A percentile compares a stretch with the other conserved stretches of the same genome.
Evolutionary conservation across 23 tunicate genomes (phyloP).

Genomic region (Ascidia mentula): DNA sequence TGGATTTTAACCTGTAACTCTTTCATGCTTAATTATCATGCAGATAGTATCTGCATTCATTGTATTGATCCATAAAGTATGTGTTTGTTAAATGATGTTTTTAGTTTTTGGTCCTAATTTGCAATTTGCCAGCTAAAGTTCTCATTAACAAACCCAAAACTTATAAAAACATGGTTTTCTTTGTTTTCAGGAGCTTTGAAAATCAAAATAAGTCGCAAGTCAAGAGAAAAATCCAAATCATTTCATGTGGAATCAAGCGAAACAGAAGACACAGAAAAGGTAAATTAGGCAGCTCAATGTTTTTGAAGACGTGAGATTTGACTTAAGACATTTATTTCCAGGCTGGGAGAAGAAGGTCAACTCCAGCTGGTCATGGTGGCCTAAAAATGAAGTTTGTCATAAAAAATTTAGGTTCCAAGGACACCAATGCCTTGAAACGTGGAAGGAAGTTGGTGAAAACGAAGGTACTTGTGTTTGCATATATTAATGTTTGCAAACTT

Average conservation of each 20-base stretch:
- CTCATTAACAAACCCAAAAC: neutral
- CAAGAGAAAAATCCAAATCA: conserved; percentile 17
- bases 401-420: conserved; percentile 21
- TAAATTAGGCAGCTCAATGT: no score
- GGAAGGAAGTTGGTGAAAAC: neutral
- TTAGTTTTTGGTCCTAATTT: neutral
- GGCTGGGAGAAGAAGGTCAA: neutral
- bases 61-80: no score
- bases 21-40: no score
- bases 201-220: conserved; percentile 59
- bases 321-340: no score
- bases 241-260: conserved; percentile 40
- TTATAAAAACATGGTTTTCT: neutral
- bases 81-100: no score
- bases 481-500: no score
- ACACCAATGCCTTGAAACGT: neutral
- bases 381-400: conserved; percentile 77
- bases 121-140: neutral
- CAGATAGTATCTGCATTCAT: no score
- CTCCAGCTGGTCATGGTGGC: conserved; percentile 15
- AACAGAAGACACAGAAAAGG: neutral
- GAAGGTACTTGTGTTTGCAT: neutral
- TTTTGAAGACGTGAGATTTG: no score
- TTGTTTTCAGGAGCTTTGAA: conserved; percentile 46
- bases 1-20: no score